Base-by-base conservation (phyloP, 2,888 invertebrate species). In the Argyresthia albistria region DNA sequence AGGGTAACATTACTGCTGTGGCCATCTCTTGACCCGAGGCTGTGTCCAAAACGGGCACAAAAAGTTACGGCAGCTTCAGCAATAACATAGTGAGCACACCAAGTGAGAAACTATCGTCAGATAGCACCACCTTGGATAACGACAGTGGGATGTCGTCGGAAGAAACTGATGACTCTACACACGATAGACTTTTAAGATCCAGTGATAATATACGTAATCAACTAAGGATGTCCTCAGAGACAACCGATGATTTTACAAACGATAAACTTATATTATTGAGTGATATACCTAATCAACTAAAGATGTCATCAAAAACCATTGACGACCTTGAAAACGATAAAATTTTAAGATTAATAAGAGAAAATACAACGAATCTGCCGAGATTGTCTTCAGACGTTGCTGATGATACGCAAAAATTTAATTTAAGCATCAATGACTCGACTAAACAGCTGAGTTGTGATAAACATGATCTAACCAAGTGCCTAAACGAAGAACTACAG, bases 81-180 rank as follows among this genome's bases (percentile, higher is more conserved):
- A 75, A 70, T 45, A 74, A 72, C 59, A 58, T 73, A 53, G 71
- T 70, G 56, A 56, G 61, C 59, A 55, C 56, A 54, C 63, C 60
- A 55, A 65, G 52, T 63, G 60, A 59, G 62, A 54, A 64, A 55
- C 49, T 54, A 50, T 55, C 56, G 8, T 39, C 52, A 46, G 55
- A 55, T 43, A 58, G 55, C 58, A 42, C 53, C 48, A 54, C 57
- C 14, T 68, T 69, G 52, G 71, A 74, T 51, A 76, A 82, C 56
- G 70, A 70, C 56, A 87, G 87, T 59, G 87, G 87, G 49, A 80
- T 87, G 87, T 87, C 87, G 46, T 87, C 87, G 1, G 87, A 83
- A 60, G 84, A 86, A 63, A 83, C 75, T 54, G 84, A 86, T 52
- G 82, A 83, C 53, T 82, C 80, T 7, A n/a, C 14, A 61, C 71